Percentiles rank a stretch among this genome's conserved stretches.
phyloP scores from a whole-genome alignment of 2,888 invertebrate genomes.

The Quadriops clusia region DNA sequence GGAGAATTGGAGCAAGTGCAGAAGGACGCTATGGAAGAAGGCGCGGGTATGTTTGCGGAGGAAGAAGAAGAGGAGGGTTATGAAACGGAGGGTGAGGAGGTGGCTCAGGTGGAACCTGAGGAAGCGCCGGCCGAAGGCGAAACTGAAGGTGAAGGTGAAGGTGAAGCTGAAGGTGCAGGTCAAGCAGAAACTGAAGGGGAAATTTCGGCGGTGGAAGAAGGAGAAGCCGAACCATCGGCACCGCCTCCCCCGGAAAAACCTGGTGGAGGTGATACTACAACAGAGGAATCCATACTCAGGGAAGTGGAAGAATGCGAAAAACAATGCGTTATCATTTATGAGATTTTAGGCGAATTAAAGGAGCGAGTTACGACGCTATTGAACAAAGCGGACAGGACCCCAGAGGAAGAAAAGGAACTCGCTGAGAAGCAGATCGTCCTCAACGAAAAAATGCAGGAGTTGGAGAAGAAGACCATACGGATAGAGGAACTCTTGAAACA shows the following conservation, averaged over 20 bases:
- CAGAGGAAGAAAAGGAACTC: conserved; percentile 41
- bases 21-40: conserved; percentile 12
- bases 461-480: conserved; percentile 47
- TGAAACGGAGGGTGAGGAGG: not conserved
- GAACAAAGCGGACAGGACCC: conserved; percentile 43
- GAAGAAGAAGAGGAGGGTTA: conserved; percentile 3
- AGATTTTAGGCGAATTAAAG: conserved; percentile 35
- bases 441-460: conserved; percentile 47
- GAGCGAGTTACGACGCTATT: conserved; percentile 31
- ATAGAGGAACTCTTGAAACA: conserved; percentile 44
- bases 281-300: conserved; percentile 26
- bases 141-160: conserved; percentile 6
- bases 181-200: conserved; percentile 4
- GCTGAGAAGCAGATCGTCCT: conserved; percentile 46
- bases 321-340: conserved; percentile 38
- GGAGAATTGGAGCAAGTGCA: conserved; percentile 4
- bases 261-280: conserved; percentile 17
- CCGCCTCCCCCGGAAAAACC: conserved; percentile 4
- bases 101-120: no score
- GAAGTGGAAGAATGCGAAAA: conserved; percentile 40
- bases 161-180: conserved; percentile 4
- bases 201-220: conserved; percentile 9
- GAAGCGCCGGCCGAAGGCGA: conserved; percentile 7
- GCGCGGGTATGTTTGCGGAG: conserved; percentile 4
- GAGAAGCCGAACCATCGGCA: not conserved